phyloP scores from a whole-genome alignment of 2,113 vertebrate species.

The Pseudopodoces humilis region DNA sequence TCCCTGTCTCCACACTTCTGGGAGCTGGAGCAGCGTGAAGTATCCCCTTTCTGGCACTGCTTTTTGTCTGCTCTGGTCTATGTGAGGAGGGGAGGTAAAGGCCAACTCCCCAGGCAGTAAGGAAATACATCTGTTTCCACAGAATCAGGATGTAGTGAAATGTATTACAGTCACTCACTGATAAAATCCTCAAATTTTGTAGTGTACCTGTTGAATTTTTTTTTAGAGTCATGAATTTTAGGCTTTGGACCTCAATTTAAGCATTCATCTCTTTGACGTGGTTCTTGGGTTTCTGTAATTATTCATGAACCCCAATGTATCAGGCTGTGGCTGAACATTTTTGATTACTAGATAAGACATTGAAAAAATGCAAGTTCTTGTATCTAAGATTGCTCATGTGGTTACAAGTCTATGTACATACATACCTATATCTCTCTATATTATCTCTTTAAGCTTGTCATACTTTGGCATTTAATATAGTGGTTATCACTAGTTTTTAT shows the following conservation, averaged over 20 bases:
- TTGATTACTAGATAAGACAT: background rate
- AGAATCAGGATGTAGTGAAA: background rate
- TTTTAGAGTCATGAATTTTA: background rate
- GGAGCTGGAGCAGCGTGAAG: background rate
- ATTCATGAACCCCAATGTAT: background rate
- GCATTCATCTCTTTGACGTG: background rate
- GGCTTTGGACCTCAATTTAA: background rate
- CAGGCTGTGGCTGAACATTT: background rate
- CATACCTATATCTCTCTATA: background rate
- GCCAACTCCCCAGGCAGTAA: background rate
- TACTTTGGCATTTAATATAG: background rate
- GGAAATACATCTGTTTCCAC: background rate
- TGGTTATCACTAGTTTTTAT: background rate
- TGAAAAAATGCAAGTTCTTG: background rate
- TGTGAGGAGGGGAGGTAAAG: background rate
- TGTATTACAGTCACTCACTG: background rate
- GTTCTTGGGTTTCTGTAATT: background rate
- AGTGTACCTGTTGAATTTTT: background rate
- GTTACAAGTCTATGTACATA: background rate
- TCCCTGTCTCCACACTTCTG: background rate
- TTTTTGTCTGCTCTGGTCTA: background rate
- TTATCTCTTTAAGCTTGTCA: background rate
- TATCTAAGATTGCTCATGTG: background rate
- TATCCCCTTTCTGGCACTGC: accelerated
- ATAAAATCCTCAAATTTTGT: background rate